These are phyloP conservation scores for Apteryx mantelli DNA, from an alignment of 2,113 vertebrate genomes.

Conservation along the genomic window DNA sequence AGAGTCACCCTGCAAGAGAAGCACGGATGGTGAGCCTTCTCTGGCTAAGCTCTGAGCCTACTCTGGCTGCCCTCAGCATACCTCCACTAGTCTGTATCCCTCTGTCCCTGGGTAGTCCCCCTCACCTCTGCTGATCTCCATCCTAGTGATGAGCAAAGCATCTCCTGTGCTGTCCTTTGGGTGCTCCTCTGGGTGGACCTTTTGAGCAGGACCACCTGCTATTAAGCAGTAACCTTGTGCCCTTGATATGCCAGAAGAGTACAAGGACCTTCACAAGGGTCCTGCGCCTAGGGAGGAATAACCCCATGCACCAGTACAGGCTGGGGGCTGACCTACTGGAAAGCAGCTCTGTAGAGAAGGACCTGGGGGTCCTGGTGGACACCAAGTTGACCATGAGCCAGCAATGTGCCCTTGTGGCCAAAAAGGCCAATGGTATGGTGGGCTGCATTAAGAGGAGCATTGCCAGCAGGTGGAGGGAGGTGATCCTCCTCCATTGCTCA, in stretches of 20 bases:
- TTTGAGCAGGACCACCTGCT: not conserved
- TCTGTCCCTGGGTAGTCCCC: not conserved
- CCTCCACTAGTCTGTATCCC: not conserved
- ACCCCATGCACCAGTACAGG: too few relatives aligned
- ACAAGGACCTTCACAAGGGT: not conserved
- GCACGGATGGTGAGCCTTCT: not conserved
- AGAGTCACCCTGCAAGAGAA: conserved; percentile 88
- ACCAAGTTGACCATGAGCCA: too few relatives aligned
- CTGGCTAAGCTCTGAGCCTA: accelerated
- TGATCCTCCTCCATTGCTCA: too few relatives aligned
- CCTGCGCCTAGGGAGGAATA: too few relatives aligned
- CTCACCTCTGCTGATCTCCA: not conserved
- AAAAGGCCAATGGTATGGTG: too few relatives aligned
- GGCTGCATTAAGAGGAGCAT: too few relatives aligned
- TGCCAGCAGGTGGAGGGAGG: too few relatives aligned
- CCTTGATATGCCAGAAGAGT: not conserved
- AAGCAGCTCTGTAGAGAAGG: too few relatives aligned
- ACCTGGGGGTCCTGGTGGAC: too few relatives aligned
- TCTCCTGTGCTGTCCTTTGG: not conserved
- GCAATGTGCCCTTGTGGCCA: too few relatives aligned
- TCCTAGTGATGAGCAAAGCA: not conserved
- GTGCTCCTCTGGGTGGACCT: too few relatives aligned
- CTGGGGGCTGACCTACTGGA: too few relatives aligned
- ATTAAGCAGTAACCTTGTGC: not conserved
- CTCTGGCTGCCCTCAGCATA: not conserved